These are phyloP conservation scores for Drosophila niveifrons DNA, from an alignment of 2,888 invertebrate species.

Conservation along the genomic window DNA sequence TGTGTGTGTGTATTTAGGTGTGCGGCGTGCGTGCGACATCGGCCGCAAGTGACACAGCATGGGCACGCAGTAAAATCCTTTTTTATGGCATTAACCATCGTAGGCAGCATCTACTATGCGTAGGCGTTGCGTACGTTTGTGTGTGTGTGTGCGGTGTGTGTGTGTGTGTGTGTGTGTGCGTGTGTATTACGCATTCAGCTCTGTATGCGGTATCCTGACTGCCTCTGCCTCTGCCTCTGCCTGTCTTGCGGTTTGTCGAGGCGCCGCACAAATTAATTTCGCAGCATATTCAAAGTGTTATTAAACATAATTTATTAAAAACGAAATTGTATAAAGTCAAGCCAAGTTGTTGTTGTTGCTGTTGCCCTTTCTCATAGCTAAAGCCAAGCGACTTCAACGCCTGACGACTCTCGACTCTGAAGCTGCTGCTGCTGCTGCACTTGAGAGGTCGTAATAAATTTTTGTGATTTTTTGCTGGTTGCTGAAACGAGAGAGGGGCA, in stretches of 20 bases:
- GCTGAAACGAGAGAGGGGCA: background rate
- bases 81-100: constrained; percentile 71
- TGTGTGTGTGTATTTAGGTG: constrained; percentile 13
- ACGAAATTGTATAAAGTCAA: constrained; percentile 76
- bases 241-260: constrained; percentile 59
- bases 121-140: constrained; percentile 4
- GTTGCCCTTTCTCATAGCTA: constrained; percentile 26
- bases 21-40: constrained; percentile 51
- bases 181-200: constrained; percentile 40
- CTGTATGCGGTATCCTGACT: background rate
- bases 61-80: constrained; percentile 78
- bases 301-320: constrained; percentile 83
- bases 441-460: constrained; percentile 70
- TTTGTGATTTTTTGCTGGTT: constrained; percentile 60
- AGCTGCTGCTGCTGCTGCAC: constrained; percentile 35
- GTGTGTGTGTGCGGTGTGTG: constrained; percentile 29
- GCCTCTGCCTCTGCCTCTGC: constrained; percentile 18
- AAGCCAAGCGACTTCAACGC: constrained; percentile 1
- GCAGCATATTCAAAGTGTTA: constrained; percentile 81
- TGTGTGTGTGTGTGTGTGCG: constrained; percentile 18
- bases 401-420: constrained; percentile 2
- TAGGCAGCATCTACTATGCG: constrained; percentile 28
- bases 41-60: constrained; percentile 73
- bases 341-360: constrained; percentile 31
- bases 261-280: constrained; percentile 79